phyloP scores from a whole-genome alignment of 2,797 vertebrate genomes.

The Oreochromis grahami region DNA sequence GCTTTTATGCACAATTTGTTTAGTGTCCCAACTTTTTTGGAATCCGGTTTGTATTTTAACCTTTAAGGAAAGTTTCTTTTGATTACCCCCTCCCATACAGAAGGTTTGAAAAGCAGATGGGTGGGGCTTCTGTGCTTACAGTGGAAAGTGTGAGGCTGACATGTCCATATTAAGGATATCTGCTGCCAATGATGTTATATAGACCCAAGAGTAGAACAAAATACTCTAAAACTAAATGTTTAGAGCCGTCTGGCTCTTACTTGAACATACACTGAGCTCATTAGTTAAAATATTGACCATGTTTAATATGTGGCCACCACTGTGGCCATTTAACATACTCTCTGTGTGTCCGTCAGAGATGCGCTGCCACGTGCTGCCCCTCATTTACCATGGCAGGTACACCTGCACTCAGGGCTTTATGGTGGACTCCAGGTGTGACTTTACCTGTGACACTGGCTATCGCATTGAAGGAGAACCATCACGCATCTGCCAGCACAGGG shows the following conservation, averaged over 20 bases:
- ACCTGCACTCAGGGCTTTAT: constrained; percentile 81
- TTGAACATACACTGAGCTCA: background rate
- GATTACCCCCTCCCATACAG: background rate
- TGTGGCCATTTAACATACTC: background rate
- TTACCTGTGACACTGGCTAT: constrained; percentile 84
- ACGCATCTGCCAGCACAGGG: constrained; percentile 82
- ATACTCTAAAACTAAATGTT: background rate
- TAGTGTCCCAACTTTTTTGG: no score
- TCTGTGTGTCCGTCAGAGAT: constrained; percentile 69
- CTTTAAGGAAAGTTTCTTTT: accelerated
- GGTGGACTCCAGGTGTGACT: constrained; percentile 90
- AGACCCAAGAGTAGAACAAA: accelerated
- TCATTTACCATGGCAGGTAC: constrained; percentile 84
- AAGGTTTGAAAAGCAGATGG: background rate
- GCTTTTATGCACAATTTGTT: no score
- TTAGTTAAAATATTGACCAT: background rate
- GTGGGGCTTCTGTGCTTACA: background rate
- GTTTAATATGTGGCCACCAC: background rate
- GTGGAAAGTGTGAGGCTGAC: background rate
- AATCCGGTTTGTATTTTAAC: no score
- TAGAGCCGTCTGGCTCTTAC: background rate
- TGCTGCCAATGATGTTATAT: background rate
- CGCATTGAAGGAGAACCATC: constrained; percentile 84
- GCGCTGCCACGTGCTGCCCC: constrained; percentile 82
- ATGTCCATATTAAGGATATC: background rate